phyloP scores from a whole-genome alignment of 2,113 vertebrate species.

The Sturnira hondurensis region DNA sequence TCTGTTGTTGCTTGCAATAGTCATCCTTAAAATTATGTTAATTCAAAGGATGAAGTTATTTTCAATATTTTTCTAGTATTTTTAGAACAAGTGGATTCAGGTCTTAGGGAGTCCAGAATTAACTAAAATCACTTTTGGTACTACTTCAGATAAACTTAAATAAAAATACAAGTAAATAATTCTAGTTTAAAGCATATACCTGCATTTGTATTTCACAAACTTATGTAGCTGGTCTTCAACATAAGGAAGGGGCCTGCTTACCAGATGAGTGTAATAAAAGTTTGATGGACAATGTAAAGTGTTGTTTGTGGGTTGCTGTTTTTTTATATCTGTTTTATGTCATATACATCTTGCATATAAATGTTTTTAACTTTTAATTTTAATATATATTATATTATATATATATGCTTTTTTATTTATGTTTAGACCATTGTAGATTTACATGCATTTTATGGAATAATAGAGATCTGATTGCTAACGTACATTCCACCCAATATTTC shows the following conservation, averaged over 20 bases:
- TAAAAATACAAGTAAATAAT: neutral
- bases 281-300: neutral
- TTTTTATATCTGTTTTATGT: neutral
- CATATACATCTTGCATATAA: neutral
- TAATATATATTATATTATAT: neutral
- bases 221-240: neutral
- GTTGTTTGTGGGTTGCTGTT: neutral
- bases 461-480: neutral
- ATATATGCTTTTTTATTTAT: neutral
- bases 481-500: neutral
- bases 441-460: neutral
- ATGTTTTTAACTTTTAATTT: neutral
- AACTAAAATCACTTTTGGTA: neutral
- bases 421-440: neutral
- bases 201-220: neutral
- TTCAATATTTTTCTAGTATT: neutral
- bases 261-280: neutral
- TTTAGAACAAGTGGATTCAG: neutral
- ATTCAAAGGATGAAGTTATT: neutral
- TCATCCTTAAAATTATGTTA: neutral
- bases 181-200: neutral
- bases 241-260: neutral
- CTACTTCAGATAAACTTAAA: neutral
- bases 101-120: neutral
- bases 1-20: neutral